A percentile compares a stretch with the other conserved stretches of the same genome.
Conservation (phyloP, 2,797 vertebrate species). For the Sebastiscus albofasciatus region DNA sequence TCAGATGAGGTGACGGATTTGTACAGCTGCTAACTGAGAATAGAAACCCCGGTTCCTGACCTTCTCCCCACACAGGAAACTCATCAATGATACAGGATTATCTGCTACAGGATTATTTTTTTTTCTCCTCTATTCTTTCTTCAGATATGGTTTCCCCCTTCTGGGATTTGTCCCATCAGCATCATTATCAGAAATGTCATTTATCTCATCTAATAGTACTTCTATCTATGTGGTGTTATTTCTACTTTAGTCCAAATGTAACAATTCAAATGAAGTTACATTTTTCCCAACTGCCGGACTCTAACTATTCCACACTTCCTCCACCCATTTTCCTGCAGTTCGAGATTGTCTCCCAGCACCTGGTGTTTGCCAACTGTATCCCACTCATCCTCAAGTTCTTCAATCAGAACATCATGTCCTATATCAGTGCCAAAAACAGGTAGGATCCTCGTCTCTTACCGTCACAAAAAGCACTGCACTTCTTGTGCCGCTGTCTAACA, state of each 20-base stretch:
- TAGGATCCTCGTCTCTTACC: constrained; percentile 56
- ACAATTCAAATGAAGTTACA: not conserved
- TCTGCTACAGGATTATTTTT: constrained; percentile 27
- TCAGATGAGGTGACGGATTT: constrained; percentile 36
- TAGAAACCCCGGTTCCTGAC: constrained; percentile 15
- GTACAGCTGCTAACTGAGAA: constrained; percentile 6
- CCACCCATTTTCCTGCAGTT: constrained; percentile 83
- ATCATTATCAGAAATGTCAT: not conserved
- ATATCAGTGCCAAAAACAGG: constrained; percentile 99
- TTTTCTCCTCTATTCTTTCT: not conserved
- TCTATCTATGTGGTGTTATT: not conserved
- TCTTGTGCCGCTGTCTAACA: not conserved
- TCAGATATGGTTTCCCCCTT: not conserved
- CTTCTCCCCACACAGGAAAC: constrained; percentile 15
- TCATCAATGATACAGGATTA: constrained; percentile 40
- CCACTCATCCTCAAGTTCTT: constrained; percentile 99
- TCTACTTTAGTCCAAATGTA: not conserved
- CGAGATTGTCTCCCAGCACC: constrained; percentile 95
- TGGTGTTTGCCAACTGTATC: constrained; percentile 99
- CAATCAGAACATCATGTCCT: constrained; percentile 99
- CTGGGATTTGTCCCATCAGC: not conserved
- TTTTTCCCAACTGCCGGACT: not conserved
- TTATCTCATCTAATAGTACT: not conserved
- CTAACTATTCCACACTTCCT: not conserved
- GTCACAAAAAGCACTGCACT: not conserved